phyloP scores from a whole-genome alignment of 1,140 invertebrate species.

The Drosophila pandora region DNA sequence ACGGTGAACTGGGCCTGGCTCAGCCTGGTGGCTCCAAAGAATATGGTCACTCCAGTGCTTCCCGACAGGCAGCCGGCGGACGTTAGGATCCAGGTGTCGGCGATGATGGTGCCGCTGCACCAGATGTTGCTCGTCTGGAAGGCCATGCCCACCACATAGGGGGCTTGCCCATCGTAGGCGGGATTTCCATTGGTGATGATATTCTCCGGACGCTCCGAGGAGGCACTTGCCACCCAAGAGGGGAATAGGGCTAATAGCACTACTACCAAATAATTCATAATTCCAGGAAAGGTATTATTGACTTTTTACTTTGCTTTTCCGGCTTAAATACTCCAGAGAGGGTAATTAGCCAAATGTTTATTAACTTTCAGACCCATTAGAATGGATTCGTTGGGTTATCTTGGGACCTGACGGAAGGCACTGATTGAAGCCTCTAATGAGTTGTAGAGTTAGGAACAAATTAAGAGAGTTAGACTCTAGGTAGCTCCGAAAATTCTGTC shows the following conservation, averaged over 20 bases:
- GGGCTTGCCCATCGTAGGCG: slow-evolving; percentile 71
- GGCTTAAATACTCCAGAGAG: slow-evolving; percentile 18
- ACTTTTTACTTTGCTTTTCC: background rate
- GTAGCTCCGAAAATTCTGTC: no score
- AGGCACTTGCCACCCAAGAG: background rate
- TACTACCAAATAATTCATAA: slow-evolving; percentile 16
- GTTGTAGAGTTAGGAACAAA: background rate
- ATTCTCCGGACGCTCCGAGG: background rate
- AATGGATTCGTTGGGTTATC: slow-evolving; percentile 12
- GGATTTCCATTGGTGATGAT: slow-evolving; percentile 51
- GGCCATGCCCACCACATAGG: slow-evolving; percentile 84
- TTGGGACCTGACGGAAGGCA: background rate
- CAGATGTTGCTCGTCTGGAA: slow-evolving; percentile 37
- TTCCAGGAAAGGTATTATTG: background rate
- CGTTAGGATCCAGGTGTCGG: slow-evolving; percentile 54
- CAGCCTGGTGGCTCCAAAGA: slow-evolving; percentile 63
- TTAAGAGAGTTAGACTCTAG: background rate
- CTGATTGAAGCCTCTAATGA: slow-evolving; percentile 2
- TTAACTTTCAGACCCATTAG: slow-evolving; percentile 3
- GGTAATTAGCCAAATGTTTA: slow-evolving; percentile 24
- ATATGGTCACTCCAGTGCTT: slow-evolving; percentile 50
- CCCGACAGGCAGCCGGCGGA: slow-evolving; percentile 33
- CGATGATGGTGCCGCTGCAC: slow-evolving; percentile 62
- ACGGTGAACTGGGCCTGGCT: slow-evolving; percentile 17
- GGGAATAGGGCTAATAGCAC: background rate